Evolutionary conservation across 2,888 invertebrate species (phyloP), one percentile per base, ranked within the genome.

Genomic region (Phortica magna): DNA sequence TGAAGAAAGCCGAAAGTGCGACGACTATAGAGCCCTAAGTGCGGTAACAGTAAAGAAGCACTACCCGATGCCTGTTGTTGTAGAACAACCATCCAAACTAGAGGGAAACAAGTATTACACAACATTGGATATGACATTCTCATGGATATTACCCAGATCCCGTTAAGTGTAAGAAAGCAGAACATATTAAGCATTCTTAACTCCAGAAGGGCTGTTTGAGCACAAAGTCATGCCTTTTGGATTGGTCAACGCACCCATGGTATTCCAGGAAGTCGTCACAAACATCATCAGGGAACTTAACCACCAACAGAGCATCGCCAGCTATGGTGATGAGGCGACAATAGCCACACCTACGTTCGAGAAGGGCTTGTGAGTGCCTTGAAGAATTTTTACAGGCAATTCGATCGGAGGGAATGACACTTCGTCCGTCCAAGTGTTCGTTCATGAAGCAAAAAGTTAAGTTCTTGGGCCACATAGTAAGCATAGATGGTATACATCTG

Each of bases 151-250:
- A 83, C n/a, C 72, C 90, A 90, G 31, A 75, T 78, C 5, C 76
- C 73, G 19, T 19, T 77, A 7, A 73, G 64, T 39, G 59, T 73
- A 7, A 39, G 70, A 88, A 4, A 85, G 85, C 42, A 82, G 83
- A 10, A 80, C 78, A 3, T 86, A 84, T 22, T 90, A 89, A 0
- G 87, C 85, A 0, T 88, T 90, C 53, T 81, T 85, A 2, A 91
- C 89, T 7, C 85, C 83, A 0, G 87, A 85, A 59, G 89, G 88
- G 10, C 77, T 87, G 6, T 90, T 81, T 61, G 84, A 90, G 79
- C 89, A 82, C 72, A 73, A 79, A 70, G 57, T 80, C 0, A 86
- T 90, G 86, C 88, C 89, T 2, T 92, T 90, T 77, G 91, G 90
- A 3, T 78, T 90, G 9, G 57, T 80, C 2, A 90, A 90, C 74